phyloP scores from a whole-genome alignment of 2,888 invertebrate genomes.

The Philereme transversata region DNA sequence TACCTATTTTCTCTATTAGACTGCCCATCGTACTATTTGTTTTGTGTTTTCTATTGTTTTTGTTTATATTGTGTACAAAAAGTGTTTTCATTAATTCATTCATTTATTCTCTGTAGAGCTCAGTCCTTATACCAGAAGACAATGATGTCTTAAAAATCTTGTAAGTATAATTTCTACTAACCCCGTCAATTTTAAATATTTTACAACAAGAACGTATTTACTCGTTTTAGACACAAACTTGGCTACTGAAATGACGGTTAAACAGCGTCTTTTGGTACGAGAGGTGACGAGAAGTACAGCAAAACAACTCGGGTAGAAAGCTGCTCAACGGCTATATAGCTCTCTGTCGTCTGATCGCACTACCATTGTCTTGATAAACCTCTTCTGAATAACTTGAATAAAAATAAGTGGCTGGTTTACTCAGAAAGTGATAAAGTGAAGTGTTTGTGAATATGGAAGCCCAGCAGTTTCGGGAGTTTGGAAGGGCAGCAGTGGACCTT shows the following conservation, averaged over 20 bases:
- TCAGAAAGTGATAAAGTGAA: conserved; percentile 21
- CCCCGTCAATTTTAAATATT: no score
- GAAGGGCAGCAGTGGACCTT: conserved; percentile 94
- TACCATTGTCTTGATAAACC: conserved; percentile 72
- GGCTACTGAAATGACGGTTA: neutral
- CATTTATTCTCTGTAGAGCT: no score
- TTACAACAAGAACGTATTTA: no score
- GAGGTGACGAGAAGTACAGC: conserved; percentile 12
- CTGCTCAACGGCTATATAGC: conserved; percentile 70
- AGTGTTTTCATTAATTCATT: no score
- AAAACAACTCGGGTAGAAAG: conserved; percentile 63
- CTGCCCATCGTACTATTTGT: no score
- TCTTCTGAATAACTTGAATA: conserved; percentile 44
- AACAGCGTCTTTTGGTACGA: neutral
- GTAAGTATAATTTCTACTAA: no score
- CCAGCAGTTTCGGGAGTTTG: conserved; percentile 91
- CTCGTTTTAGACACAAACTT: no score
- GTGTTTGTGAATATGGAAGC: conserved; percentile 86
- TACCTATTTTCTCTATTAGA: no score
- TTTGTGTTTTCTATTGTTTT: no score
- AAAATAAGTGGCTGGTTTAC: conserved; percentile 14
- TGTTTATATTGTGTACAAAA: no score
- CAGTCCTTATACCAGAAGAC: no score
- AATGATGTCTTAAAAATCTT: no score
- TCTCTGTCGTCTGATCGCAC: conserved; percentile 54